A percentile compares a stretch with the other conserved stretches of the same genome.
These are phyloP conservation scores for Acrossocheilus wenchowensis DNA, from an alignment of 2,797 vertebrate genomes.

Conservation along the genomic window DNA sequence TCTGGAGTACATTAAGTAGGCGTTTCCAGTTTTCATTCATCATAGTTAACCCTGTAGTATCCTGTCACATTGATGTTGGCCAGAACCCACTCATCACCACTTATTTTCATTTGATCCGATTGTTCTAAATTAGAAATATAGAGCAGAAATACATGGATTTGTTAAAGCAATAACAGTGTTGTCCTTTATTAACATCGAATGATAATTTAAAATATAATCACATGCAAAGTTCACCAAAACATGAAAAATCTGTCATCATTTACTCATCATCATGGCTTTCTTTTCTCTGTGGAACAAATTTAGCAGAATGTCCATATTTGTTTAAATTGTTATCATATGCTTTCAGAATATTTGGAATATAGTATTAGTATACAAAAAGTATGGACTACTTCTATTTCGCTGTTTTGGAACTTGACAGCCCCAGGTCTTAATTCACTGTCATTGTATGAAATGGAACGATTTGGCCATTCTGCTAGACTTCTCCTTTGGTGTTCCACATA, in stretches of 20 bases:
- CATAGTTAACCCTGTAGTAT: constrained; percentile 94
- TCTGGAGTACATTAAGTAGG: constrained; percentile 71
- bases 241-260: background rate
- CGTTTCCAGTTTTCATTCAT: constrained; percentile 83
- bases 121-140: constrained; percentile 43
- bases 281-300: background rate
- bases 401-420: background rate
- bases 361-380: background rate
- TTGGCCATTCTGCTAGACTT: background rate
- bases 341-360: background rate
- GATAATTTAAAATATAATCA: background rate
- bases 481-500: background rate
- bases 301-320: background rate
- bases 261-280: background rate
- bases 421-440: background rate
- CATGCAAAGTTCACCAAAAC: background rate
- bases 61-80: constrained; percentile 83
- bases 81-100: constrained; percentile 75
- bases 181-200: background rate
- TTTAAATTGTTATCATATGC: background rate
- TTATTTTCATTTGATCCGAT: fast-evolving
- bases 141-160: background rate
- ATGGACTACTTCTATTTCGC: background rate
- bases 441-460: background rate
- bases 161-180: background rate